Evolutionary conservation across 1,140 invertebrate genomes (phyloP).

Genomic region (Drosophila arawakana): DNA sequence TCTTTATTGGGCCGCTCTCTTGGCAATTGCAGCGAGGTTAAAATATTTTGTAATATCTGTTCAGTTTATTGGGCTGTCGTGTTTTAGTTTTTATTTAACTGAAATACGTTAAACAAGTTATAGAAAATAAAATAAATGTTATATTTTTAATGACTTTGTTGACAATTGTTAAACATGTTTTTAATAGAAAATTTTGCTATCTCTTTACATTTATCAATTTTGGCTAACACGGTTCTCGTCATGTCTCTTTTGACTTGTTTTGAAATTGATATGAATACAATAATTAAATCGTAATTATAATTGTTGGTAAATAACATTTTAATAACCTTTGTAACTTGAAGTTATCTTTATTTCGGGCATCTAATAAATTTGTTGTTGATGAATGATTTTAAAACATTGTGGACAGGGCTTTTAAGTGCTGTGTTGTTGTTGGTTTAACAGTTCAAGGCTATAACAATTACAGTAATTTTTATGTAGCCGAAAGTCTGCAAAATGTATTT

Average conservation of each 20-base stretch:
- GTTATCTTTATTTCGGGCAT: conserved; percentile 20
- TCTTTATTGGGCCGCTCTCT: conserved; percentile 35
- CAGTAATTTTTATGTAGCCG: conserved; percentile 1
- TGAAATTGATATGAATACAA: conserved; percentile 42
- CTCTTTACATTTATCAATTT: conserved; percentile 12
- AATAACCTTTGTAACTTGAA: conserved; percentile 29
- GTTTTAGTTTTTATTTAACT: conserved; percentile 31
- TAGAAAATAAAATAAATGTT: conserved; percentile 18
- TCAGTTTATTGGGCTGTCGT: conserved; percentile 52
- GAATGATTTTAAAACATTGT: not conserved
- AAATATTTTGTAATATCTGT: conserved; percentile 61
- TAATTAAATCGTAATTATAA: conserved; percentile 63
- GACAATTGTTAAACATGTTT: conserved; percentile 11
- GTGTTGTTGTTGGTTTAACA: not conserved
- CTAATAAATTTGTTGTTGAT: conserved; percentile 25
- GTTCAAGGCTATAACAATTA: conserved; percentile 50
- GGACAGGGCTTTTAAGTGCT: no score
- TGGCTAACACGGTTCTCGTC: conserved; percentile 31
- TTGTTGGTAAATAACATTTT: conserved; percentile 47
- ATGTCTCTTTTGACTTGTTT: conserved; percentile 35
- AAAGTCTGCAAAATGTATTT: conserved; percentile 9
- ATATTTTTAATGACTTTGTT: not conserved
- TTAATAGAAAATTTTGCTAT: conserved; percentile 26
- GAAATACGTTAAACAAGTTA: conserved; percentile 26
- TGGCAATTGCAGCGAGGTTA: conserved; percentile 64